Evolutionary conservation across 2,888 invertebrate species (phyloP).

Genomic region (Octonoba sinensis): DNA sequence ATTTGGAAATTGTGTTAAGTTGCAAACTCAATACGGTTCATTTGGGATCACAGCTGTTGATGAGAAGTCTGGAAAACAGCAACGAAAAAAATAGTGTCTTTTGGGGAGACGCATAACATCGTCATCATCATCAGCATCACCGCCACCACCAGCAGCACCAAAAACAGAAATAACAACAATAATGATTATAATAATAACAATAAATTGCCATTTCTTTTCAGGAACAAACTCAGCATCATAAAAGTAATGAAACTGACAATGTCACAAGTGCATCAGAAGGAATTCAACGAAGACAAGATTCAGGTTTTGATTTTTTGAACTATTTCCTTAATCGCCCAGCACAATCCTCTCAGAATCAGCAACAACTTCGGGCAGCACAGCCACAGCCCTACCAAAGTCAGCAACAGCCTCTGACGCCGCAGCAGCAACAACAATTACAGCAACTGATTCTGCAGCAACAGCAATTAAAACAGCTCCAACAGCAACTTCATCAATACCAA

Average conservation of each 20-base stretch:
- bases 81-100: too few species aligned
- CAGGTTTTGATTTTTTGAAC: slow-evolving; percentile 50
- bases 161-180: too few species aligned
- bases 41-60: too few species aligned
- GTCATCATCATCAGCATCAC: too few species aligned
- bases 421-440: slow-evolving; percentile 20
- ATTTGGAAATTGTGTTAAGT: too few species aligned
- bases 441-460: slow-evolving; percentile 38
- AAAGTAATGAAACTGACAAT: background rate
- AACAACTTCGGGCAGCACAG: slow-evolving; percentile 9
- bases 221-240: too few species aligned
- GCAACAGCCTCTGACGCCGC: background rate
- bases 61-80: too few species aligned
- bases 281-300: slow-evolving; percentile 27
- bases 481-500: slow-evolving; percentile 14
- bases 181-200: too few species aligned
- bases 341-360: slow-evolving; percentile 11
- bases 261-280: background rate
- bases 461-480: slow-evolving; percentile 21
- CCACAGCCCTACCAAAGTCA: slow-evolving; percentile 21
- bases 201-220: too few species aligned
- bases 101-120: too few species aligned
- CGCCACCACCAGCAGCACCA: too few species aligned
- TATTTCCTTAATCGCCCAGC: slow-evolving; percentile 33
- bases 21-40: too few species aligned